Percentiles rank a stretch among this genome's conserved stretches.
phyloP scores from a whole-genome alignment of 1,140 invertebrate genomes.

The Zaprionus gabonicus region DNA sequence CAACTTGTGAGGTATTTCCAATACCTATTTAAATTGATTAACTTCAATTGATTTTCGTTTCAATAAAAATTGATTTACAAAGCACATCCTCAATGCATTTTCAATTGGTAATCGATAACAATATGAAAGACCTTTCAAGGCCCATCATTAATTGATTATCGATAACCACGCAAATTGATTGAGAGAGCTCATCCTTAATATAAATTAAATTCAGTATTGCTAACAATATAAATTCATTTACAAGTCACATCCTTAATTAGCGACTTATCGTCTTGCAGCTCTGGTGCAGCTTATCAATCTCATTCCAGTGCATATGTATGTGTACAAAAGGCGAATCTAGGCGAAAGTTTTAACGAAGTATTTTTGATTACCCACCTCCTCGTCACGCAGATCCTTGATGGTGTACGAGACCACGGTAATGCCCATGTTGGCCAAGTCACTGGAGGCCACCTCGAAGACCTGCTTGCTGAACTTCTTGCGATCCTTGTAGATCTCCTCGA shows the following conservation, averaged over 20 bases:
- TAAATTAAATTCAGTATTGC: no score
- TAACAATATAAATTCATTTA: background rate
- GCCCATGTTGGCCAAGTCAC: constrained; percentile 98
- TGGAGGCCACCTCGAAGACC: constrained; percentile 97
- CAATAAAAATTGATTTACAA: no score
- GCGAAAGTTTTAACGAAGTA: background rate
- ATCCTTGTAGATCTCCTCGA: constrained; percentile 99
- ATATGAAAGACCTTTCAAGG: no score
- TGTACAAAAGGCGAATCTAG: background rate
- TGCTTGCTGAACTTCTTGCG: constrained; percentile 99
- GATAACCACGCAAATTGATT: no score
- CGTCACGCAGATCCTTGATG: constrained; percentile 98
- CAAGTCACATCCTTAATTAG: background rate
- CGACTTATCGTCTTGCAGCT: background rate
- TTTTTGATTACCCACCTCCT: constrained; percentile 90
- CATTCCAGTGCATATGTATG: constrained; percentile 31
- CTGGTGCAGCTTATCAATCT: background rate
- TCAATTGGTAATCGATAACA: no score
- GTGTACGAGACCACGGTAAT: constrained; percentile 99
- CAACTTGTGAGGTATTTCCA: background rate
- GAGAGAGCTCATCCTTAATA: no score
- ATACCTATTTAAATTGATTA: no score
- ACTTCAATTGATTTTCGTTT: no score
- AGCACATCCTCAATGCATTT: no score
- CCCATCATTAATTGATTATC: no score